Evolutionary conservation across 2,888 invertebrate species (phyloP).

Genomic region (Teinopalpus imperialis): DNA sequence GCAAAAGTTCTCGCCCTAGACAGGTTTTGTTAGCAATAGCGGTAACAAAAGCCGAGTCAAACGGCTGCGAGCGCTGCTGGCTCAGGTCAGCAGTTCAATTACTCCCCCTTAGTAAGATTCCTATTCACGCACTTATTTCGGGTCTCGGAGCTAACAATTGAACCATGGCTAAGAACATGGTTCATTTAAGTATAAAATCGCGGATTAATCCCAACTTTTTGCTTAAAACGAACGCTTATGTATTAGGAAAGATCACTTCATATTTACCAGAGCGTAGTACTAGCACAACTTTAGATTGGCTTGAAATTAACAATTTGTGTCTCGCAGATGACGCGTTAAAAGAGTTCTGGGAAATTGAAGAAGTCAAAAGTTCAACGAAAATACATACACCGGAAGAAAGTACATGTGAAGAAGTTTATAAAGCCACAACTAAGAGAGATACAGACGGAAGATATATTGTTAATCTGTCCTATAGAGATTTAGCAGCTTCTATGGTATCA

Average conservation of each 20-base stretch:
- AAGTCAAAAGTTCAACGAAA: too few relatives aligned
- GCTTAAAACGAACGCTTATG: not conserved
- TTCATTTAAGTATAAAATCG: not conserved
- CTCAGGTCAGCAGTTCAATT: not conserved
- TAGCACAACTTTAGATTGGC: slow-evolving; percentile 1
- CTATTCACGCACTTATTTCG: not conserved
- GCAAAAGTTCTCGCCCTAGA: not conserved
- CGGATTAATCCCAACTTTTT: not conserved
- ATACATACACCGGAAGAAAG: too few relatives aligned
- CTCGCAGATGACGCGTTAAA: not conserved
- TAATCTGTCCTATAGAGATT: too few relatives aligned
- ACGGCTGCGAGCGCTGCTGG: not conserved
- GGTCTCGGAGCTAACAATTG: not conserved
- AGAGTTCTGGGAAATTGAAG: too few relatives aligned
- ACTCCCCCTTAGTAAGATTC: not conserved
- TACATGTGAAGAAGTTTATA: too few relatives aligned
- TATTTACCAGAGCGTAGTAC: not conserved
- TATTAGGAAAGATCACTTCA: not conserved
- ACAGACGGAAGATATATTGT: too few relatives aligned
- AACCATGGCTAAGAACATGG: not conserved
- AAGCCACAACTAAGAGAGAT: too few relatives aligned
- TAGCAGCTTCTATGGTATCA: too few relatives aligned
- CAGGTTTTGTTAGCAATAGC: slow-evolving; percentile 20
- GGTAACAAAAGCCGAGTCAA: slow-evolving; percentile 15
- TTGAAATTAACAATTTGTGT: not conserved